Evolutionary conservation across 2,797 vertebrate species (phyloP).

Genomic region (Craterocephalus amniculus): DNA sequence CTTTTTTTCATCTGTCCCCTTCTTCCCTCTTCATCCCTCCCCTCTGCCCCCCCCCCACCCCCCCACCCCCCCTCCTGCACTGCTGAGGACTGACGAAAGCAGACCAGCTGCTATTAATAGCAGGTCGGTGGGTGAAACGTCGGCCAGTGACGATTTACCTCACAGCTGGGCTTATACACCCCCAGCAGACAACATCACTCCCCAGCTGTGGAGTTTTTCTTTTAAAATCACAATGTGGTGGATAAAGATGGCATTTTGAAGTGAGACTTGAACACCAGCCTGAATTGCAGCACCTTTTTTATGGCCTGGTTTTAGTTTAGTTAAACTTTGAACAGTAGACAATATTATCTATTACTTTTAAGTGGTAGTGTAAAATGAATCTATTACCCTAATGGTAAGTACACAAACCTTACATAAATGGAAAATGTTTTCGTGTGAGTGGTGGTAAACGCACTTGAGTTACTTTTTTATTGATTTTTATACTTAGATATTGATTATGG

Average conservation of each 20-base stretch:
- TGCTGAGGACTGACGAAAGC: slow-evolving; percentile 72
- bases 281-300: slow-evolving; percentile 10
- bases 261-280: slow-evolving; percentile 25
- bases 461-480: slow-evolving; percentile 38
- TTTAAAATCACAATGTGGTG: background rate
- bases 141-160: slow-evolving; percentile 56
- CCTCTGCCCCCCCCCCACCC: background rate
- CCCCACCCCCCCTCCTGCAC: slow-evolving; percentile 8
- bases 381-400: slow-evolving; percentile 17
- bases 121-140: slow-evolving; percentile 65
- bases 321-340: slow-evolving; percentile 27
- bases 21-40: slow-evolving; percentile 3
- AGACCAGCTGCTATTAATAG: slow-evolving; percentile 79
- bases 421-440: slow-evolving; percentile 17
- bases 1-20: slow-evolving; percentile 10
- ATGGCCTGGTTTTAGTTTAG: slow-evolving; percentile 3
- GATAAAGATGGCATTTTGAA: slow-evolving; percentile 6
- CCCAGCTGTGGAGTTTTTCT: slow-evolving; percentile 27
- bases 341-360: slow-evolving; percentile 25
- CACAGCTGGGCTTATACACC: slow-evolving; percentile 46
- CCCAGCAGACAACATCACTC: slow-evolving; percentile 33
- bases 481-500: slow-evolving; percentile 1
- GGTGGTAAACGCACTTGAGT: slow-evolving; percentile 29
- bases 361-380: slow-evolving; percentile 28
- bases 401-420: slow-evolving; percentile 17